A percentile compares a stretch with the other conserved stretches of the same genome.
These are phyloP conservation scores for Bombus confusus DNA, from an alignment of 1,140 invertebrate species.

Conservation along the genomic window DNA sequence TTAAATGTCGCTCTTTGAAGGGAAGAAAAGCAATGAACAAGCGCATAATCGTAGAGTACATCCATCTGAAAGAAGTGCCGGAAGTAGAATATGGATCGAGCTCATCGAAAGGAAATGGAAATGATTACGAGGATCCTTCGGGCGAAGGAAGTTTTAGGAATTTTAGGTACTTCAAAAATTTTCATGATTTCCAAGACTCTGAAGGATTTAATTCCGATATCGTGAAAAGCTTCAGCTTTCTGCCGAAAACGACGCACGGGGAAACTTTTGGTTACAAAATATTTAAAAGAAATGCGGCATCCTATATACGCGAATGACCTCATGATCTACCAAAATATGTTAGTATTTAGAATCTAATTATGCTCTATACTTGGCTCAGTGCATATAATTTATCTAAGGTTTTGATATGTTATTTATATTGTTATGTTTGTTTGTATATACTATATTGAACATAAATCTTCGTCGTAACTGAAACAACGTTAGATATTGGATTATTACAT, in stretches of 20 bases:
- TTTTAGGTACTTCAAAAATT: slow-evolving; percentile 26
- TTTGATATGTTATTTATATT: slow-evolving; percentile 13
- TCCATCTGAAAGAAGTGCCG: slow-evolving; percentile 60
- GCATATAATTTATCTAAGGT: background rate
- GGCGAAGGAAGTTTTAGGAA: slow-evolving; percentile 10
- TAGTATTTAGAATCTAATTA: background rate
- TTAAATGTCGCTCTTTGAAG: too few relatives aligned
- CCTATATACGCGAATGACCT: slow-evolving; percentile 30
- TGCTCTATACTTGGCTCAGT: background rate
- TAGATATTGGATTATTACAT: background rate
- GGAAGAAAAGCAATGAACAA: background rate
- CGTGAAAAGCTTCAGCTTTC: background rate
- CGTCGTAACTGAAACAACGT: background rate
- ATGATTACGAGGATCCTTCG: slow-evolving; percentile 13
- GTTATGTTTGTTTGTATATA: slow-evolving; percentile 22
- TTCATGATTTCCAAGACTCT: slow-evolving; percentile 32
- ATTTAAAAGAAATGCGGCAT: slow-evolving; percentile 43
- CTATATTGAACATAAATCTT: background rate
- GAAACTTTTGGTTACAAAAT: slow-evolving; percentile 68
- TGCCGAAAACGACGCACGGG: slow-evolving; percentile 42
- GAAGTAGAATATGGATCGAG: slow-evolving; percentile 52
- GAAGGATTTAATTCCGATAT: slow-evolving; percentile 47
- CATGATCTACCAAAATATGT: background rate
- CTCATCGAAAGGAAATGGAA: background rate
- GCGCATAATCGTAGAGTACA: slow-evolving; percentile 52